Base-by-base conservation (phyloP, 2,888 invertebrate genomes). In the Pyrochroa serraticornis region DNA sequence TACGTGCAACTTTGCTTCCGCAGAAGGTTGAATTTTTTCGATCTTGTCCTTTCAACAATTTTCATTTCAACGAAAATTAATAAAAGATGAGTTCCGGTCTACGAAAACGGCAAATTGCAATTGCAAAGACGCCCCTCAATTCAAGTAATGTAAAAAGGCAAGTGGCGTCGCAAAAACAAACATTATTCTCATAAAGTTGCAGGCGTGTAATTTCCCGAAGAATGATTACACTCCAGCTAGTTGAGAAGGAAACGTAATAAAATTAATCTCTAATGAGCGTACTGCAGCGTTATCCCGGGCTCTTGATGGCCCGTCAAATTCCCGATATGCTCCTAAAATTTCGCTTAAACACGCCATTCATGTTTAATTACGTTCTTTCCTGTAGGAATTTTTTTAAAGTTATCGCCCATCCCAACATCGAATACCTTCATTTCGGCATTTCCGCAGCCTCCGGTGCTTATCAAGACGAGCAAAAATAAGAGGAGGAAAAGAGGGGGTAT, bases 221-320 rank as follows among this genome's bases (percentile, higher is more conserved):
- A 53, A 53, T 53, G 34, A 53, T 47, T 53, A 35, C 47, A 35
- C 41, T 41, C 46, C 3, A 47, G 53, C 34, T 41, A 47, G 46
- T 41, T 31, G 53, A 39, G 36, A 39, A 53, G 39, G 41, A 54
- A 54, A 38, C 22, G 54, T 46, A 54, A 47, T 54, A 54, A 54
- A 54, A 55, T 48, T 55, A 55, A 55, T 55, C 38, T 53, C 10
- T 41, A 53, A 53, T 34, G 51, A 37, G 34, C 22, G 36, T 22
- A 6, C 45, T 32, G 38, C 36, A 9, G 34, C 39, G 30, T 13
- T 22, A 22, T 36, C 13, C 22, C 43, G 14, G 35, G 51, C 34
- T 9, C 42, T 51, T 36, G 31, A 13, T 34, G 33, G 34, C 39
- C n/a, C 45, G 33, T 45, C 38, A 45, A 52, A 52, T 38, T 52